phyloP scores from a whole-genome alignment of 2,113 vertebrate species.

The Nothobranchius furzeri region DNA sequence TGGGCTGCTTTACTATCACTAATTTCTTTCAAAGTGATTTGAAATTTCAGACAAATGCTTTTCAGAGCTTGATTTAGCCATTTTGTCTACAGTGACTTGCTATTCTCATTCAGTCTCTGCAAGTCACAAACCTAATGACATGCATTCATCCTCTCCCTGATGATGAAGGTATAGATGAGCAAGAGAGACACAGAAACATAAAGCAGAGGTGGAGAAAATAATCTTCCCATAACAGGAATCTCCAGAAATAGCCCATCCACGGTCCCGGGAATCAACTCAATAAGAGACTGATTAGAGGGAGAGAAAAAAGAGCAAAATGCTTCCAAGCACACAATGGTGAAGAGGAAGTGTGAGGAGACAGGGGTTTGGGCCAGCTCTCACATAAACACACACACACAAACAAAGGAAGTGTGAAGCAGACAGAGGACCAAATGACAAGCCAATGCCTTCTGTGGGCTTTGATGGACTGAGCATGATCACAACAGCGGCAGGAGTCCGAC shows the following conservation, averaged over 20 bases:
- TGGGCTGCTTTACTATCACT: not conserved
- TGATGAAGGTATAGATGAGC: slow-evolving; percentile 38
- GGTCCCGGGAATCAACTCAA: slow-evolving; percentile 51
- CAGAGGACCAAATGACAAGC: slow-evolving; percentile 64
- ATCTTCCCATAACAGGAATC: slow-evolving; percentile 73
- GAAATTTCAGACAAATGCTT: not conserved
- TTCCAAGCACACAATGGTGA: slow-evolving; percentile 57
- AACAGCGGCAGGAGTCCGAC: slow-evolving; percentile 63
- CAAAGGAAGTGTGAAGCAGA: slow-evolving; percentile 73
- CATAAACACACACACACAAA: slow-evolving; percentile 66
- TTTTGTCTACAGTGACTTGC: too few species aligned
- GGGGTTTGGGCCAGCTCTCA: slow-evolving; percentile 54
- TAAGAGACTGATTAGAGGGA: slow-evolving; percentile 56
- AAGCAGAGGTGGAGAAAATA: slow-evolving; percentile 12
- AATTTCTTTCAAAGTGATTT: not conserved
- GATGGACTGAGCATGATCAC: slow-evolving; percentile 66
- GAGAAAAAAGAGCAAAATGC: slow-evolving; percentile 22
- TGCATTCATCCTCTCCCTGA: slow-evolving; percentile 26
- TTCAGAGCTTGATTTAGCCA: not conserved
- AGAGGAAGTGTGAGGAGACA: slow-evolving; percentile 67
- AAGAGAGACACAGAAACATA: slow-evolving; percentile 14
- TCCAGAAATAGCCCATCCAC: slow-evolving; percentile 69
- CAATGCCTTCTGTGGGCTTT: slow-evolving; percentile 66
- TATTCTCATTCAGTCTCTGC: too few species aligned
- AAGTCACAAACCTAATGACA: slow-evolving; percentile 1